Base-by-base conservation (phyloP, 1,140 invertebrate genomes). In the Plutomurus gul region DNA sequence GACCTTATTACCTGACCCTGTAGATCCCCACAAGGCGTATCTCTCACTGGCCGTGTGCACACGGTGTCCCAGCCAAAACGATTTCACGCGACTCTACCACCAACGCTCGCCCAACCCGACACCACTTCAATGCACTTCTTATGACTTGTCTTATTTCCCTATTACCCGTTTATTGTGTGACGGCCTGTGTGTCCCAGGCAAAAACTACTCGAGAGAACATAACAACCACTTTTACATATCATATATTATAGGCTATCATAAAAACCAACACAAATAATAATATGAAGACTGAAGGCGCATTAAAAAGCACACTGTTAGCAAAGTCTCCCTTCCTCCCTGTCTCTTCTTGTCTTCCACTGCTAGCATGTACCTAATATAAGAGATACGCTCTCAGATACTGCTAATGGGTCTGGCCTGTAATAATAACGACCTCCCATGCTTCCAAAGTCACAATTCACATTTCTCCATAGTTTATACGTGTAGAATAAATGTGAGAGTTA, bases 401-500 rank as follows among this genome's bases (percentile, higher is more conserved):
- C 56, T 65, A 65, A 33, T 65, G 56, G 56, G 30, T 65, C 11
- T 33, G 27, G 16, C 2, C 13, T 65, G 27, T 13, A 10, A 65
- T 5, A 65, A 30, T 30, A 65, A n/a, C n/a, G n/a, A n/a, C n/a
- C n/a, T n/a, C n/a, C n/a, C n/a, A n/a, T n/a, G n/a, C n/a, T n/a
- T n/a, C n/a, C 16, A 65, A 65, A 65, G 27, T 30, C 56, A 65
- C 56, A 33, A 65, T 65, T 65, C 56, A 65, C 56, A 65, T 65
- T 30, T 16, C 18, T n/a, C 27, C 18, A 16, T 16, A n/a, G 18
- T 33, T 33, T 65, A 30, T 33, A 7, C 36, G 25, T 27, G 16
- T 30, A 65, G 27, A 65, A 65, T 65, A 65, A 65, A 65, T 65
- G 56, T 65, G 30, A 16, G 56, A 36, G 27, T 33, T 13, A 65